Evolutionary conservation across 2,888 invertebrate species (phyloP), one percentile per base, ranked within the genome.

Genomic region (Dolichomitus sp.): DNA sequence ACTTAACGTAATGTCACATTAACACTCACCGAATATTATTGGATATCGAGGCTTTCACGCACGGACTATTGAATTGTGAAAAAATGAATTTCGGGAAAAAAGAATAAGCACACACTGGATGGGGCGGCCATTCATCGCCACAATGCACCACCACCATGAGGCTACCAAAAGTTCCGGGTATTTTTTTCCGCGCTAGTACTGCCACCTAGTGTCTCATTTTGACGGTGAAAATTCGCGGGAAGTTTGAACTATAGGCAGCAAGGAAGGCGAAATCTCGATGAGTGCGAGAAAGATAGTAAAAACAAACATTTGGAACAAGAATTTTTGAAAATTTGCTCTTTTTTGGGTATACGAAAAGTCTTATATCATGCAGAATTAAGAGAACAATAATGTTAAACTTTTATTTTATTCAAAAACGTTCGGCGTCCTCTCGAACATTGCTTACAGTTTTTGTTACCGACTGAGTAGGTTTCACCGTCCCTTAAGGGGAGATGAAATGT

Each of bases 71-170:
- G 86, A 87, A 87, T 87, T 88, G 90, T 85, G 90, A 88, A 91
- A 92, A 91, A 91, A 87, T 90, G 81, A 91, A 91, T 90, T 89
- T 87, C 85, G 87, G 88, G 88, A 88, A 91, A 92, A 91, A 88
- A 91, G 88, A 91, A 89, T 88, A 88, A 88, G 89, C 88, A 89
- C 88, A 89, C 90, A 91, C 89, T 89, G 86, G 88, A 90, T 86
- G 84, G 88, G 86, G 89, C 89, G 87, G 90, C 90, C 90, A 91
- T 91, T 90, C 89, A 80, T 86, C 85, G 87, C 89, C 89, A 91
- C 89, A 88, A 89, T 89, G 83, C 88, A 88, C 65, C 45, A 65
- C 27, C 45, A 45, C 65, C 65, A 42, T 42, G 40, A 65, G 65
- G 27, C 45, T 42, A 37, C 6, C 27, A 45, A 42, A 7, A 42